Conservation (phyloP, 1,140 invertebrate genomes). For the Mya arenaria region DNA sequence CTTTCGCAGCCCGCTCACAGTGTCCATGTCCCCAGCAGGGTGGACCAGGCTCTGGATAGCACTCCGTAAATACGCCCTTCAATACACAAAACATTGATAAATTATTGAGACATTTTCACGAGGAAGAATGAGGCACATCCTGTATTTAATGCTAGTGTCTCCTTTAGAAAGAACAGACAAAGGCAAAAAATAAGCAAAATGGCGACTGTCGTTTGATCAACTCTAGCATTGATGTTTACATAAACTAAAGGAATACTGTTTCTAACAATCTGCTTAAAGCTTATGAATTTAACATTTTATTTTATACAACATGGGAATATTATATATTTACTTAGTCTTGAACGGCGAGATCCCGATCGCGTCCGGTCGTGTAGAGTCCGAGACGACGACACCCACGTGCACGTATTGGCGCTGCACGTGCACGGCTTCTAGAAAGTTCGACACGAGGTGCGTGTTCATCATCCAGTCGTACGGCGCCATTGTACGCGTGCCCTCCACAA, state of each 20-base stretch:
- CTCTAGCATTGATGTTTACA: too few species aligned
- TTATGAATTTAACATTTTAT: too few species aligned
- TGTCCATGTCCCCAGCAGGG: conserved; percentile 56
- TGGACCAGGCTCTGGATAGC: conserved; percentile 10
- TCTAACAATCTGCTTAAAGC: too few species aligned
- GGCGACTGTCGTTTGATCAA: too few species aligned
- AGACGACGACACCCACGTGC: conserved; percentile 67
- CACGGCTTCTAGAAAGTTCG: conserved; percentile 58
- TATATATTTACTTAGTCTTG: conserved; percentile 31
- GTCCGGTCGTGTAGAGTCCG: conserved; percentile 61
- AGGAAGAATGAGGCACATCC: too few species aligned
- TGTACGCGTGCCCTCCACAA: conserved; percentile 64
- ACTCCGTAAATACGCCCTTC: conserved; percentile 12
- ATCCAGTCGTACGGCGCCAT: conserved; percentile 58
- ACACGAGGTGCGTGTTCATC: conserved; percentile 53
- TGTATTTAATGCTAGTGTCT: too few species aligned
- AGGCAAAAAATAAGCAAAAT: too few species aligned
- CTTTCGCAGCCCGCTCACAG: conserved; percentile 57
- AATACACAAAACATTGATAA: not conserved
- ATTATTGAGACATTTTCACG: not conserved
- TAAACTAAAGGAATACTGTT: too few species aligned
- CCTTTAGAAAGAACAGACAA: too few species aligned
- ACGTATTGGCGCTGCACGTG: conserved; percentile 54
- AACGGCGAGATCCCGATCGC: conserved; percentile 58
- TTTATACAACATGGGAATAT: too few species aligned